Base-by-base conservation (phyloP, 2,888 invertebrate species). In the Steromphala cineraria region DNA sequence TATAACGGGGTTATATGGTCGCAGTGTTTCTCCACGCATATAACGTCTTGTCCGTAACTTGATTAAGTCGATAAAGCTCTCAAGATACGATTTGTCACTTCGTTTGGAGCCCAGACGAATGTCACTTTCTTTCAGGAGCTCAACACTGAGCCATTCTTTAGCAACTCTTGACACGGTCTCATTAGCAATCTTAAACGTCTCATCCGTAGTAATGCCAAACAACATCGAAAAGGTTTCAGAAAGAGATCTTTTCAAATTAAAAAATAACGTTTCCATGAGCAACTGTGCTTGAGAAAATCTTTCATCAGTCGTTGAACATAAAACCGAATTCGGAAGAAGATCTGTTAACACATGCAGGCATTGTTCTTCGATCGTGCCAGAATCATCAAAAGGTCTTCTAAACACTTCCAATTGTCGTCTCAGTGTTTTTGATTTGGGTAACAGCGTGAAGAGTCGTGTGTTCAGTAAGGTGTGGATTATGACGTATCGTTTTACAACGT, bases 381-480 rank as follows among this genome's bases (percentile, higher is more conserved):
- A 24, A 24, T 53, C 53, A 10, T 71, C 24, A 36, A 52, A 53
- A 40, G 36, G 40, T n/a, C 31, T 24, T n/a, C 28, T 28, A 19
- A 53, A 74, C 56, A 56, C 36, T 56, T 36, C 17, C 74, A 71
- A 19, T 28, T 80, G 78, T 46, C 28, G 40, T n/a, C 19, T 7
- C 53, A 46, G 17, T 46, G 83, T 80, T 13, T 67, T 81, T 71
- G 81, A 80, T 19, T 62, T 75, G 15, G 86, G 84, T 36, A 87
- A 81, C 1, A 87, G 67, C 7, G 83, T 19, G 67, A 84, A 87
- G 79, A 89, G 78, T 62, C 88, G 87, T 46, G 86, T 88, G 75
- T 88, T 83, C 0, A 84, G 80, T 0, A 89, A 81, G 4, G 87
- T 83, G 77, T 85, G 84, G 17, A 87, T 83, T 31, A 89, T 85